Base-by-base conservation (phyloP, 2,888 invertebrate species). In the Melanostoma mellinum region DNA sequence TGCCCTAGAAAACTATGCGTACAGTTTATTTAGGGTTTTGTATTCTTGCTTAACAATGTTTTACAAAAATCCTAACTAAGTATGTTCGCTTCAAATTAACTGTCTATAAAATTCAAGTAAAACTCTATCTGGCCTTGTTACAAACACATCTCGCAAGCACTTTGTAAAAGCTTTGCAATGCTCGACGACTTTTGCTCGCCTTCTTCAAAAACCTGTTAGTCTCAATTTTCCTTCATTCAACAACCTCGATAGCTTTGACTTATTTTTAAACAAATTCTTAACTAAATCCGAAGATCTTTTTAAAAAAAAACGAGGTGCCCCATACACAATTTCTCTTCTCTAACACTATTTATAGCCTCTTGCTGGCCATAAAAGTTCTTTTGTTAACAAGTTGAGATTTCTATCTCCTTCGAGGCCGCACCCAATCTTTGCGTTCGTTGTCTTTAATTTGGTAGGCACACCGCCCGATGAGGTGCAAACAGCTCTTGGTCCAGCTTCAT, bases 331-430 rank as follows among this genome's bases (percentile, higher is more conserved):
- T 71, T 71, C 78, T 63, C 69, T 65, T 80, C 63, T 50, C 58
- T 68, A 65, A 60, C 61, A 58, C 63, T 72, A 61, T 75, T 80
- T 63, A 80, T 69, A 80, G 32, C 80, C 69, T 80, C 69, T 56
- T 4, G 55, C 48, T 30, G 67, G 32, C 9, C 72, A 52, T 56
- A 36, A 65, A 76, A 50, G 65, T 71, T 81, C 71, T 76, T 75
- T 81, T 71, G 84, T 84, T 84, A 84, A 84, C 84, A 84, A 79
- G 78, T 84, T 67, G 56, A 69, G 79, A 84, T 84, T 71, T 75
- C 55, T 79, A 79, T 84, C 78, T 58, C 6, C 9, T 33, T 33
- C 1, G 30, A 6, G 48, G 74, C 84, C 79, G 84, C 79, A 79
- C 84, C 84, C 79, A 55, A 75, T 56, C 50, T 58, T 58, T 65